Percentiles rank a stretch among this genome's conserved stretches.
phyloP scores from a whole-genome alignment of 2,888 invertebrate species.

The Ptilodon capucinus region DNA sequence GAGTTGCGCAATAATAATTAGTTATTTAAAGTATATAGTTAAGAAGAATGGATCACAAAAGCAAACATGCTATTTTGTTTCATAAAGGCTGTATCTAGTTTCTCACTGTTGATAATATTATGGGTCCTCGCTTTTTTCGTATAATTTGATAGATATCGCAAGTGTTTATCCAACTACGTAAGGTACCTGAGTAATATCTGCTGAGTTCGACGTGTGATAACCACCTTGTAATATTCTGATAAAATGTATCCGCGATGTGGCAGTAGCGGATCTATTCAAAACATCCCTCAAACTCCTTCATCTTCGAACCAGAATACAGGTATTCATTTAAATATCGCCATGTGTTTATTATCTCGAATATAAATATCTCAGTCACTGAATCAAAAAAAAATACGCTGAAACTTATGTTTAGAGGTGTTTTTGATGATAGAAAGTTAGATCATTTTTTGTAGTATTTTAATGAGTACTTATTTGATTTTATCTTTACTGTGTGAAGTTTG shows the following conservation, averaged over 20 bases:
- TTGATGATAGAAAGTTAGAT: no score
- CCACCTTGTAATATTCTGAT: slow-evolving; percentile 24
- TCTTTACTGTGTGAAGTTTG: no score
- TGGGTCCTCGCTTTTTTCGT: not conserved
- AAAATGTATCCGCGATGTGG: slow-evolving; percentile 88
- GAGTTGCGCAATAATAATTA: not conserved
- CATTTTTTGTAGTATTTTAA: no score
- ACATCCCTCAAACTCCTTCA: slow-evolving; percentile 88
- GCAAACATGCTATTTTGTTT: not conserved
- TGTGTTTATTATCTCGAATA: not conserved
- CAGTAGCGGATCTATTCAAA: slow-evolving; percentile 90
- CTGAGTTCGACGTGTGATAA: not conserved
- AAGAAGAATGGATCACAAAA: not conserved
- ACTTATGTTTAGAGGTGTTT: no score
- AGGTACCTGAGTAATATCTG: not conserved
- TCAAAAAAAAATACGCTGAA: no score
- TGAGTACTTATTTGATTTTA: not conserved
- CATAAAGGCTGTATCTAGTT: not conserved
- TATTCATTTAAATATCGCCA: slow-evolving; percentile 38
- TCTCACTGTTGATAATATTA: not conserved
- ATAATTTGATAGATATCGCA: not conserved
- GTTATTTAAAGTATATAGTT: not conserved
- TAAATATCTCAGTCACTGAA: no score
- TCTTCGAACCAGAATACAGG: slow-evolving; percentile 92
- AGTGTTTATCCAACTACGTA: not conserved